These are phyloP conservation scores for Rhingia rostrata DNA, from an alignment of 2,888 invertebrate species.

Conservation along the genomic window DNA sequence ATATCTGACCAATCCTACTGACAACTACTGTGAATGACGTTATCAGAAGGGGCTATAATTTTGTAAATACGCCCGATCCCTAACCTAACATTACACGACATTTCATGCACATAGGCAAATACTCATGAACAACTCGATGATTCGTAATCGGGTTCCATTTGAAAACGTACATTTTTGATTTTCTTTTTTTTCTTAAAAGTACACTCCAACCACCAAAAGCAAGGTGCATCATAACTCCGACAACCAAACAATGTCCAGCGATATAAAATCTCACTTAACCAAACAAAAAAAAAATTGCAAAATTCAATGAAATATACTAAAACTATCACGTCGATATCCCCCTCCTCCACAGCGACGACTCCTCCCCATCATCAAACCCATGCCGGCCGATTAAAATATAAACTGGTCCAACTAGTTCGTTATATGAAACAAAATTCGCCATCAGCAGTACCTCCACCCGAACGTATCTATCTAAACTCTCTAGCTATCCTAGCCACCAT, in stretches of 20 bases:
- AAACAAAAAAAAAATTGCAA: neutral
- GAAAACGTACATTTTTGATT: too few species aligned
- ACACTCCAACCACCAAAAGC: too few species aligned
- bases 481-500: constrained; percentile 64
- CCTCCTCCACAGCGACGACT: neutral
- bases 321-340: constrained; percentile 28
- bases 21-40: too few species aligned
- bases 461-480: constrained; percentile 40
- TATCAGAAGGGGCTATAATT: too few species aligned
- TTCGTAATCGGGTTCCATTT: neutral
- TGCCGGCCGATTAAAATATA: constrained; percentile 53
- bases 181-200: too few species aligned
- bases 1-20: too few species aligned
- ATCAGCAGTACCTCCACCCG: constrained; percentile 38
- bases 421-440: constrained; percentile 65
- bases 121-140: too few species aligned
- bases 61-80: too few species aligned
- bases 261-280: too few species aligned
- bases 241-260: neutral
- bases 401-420: constrained; percentile 73
- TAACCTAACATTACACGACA: too few species aligned
- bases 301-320: constrained; percentile 55
- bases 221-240: constrained; percentile 3
- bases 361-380: constrained; percentile 30
- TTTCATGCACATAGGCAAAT: too few species aligned